These are phyloP conservation scores for Diploptera punctata DNA, from an alignment of 2,888 invertebrate genomes.

Conservation along the genomic window DNA sequence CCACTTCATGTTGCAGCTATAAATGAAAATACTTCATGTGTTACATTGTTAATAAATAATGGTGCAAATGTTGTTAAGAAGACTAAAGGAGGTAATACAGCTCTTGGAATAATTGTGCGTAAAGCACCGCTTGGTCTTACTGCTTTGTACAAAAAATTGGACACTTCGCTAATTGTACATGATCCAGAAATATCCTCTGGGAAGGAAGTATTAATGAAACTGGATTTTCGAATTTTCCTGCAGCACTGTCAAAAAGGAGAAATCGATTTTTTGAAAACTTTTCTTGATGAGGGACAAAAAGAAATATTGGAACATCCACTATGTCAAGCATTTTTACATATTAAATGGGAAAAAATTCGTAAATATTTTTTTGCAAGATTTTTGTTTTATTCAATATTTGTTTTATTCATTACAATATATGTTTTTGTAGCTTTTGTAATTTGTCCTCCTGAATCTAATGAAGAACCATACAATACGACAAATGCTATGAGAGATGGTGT, in stretches of 20 bases:
- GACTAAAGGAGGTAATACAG: conserved; percentile 56
- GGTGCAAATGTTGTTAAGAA: conserved; percentile 58
- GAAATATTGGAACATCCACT: conserved; percentile 57
- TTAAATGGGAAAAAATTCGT: conserved; percentile 59
- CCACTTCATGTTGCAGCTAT: conserved; percentile 58
- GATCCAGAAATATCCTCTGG: conserved; percentile 41
- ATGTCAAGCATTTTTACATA: conserved; percentile 57
- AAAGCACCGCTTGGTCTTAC: conserved; percentile 57
- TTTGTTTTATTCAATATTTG: conserved; percentile 52
- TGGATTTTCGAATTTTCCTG: conserved; percentile 54
- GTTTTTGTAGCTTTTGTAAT: conserved; percentile 45
- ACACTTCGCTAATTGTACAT: conserved; percentile 52
- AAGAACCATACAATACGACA: not conserved
- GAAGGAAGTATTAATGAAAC: conserved; percentile 53
- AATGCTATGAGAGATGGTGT: conserved; percentile 64
- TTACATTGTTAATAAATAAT: conserved; percentile 55
- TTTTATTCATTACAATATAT: conserved; percentile 53
- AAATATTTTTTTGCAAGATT: conserved; percentile 55
- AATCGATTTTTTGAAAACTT: conserved; percentile 56
- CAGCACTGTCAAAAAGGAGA: conserved; percentile 54
- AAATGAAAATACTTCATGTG: conserved; percentile 57
- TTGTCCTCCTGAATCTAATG: conserved; percentile 52
- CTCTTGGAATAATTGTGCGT: conserved; percentile 55
- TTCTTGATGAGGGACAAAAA: conserved; percentile 57
- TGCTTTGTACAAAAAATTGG: conserved; percentile 55